Conservation (phyloP, 1,140 invertebrate genomes). For the Drosophila saltans region DNA sequence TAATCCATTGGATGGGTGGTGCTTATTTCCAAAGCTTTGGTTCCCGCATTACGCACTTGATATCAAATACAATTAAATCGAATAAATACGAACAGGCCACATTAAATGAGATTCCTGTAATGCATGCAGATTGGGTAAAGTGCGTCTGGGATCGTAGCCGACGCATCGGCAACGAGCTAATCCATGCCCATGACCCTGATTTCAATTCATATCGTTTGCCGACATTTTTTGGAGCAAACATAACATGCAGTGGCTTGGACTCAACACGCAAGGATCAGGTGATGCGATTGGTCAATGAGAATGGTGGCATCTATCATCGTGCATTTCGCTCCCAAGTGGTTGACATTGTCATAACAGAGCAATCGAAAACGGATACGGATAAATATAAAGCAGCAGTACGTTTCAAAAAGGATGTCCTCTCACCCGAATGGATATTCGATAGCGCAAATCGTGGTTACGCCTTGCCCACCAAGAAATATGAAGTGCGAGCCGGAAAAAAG, state of each 20-base stretch:
- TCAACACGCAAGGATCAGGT: constrained; percentile 87
- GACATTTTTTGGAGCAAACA: constrained; percentile 90
- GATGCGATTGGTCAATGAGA: constrained; percentile 87
- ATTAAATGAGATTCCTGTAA: constrained; percentile 88
- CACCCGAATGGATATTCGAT: constrained; percentile 90
- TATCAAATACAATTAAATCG: constrained; percentile 89
- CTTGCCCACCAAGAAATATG: constrained; percentile 87
- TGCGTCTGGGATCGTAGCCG: constrained; percentile 89
- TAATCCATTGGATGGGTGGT: constrained; percentile 93
- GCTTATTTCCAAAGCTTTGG: constrained; percentile 89
- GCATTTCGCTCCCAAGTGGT: constrained; percentile 84
- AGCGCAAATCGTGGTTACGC: constrained; percentile 90
- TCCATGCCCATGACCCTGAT: constrained; percentile 86
- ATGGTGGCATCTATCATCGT: constrained; percentile 87
- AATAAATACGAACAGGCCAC: constrained; percentile 91
- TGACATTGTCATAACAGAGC: constrained; percentile 80
- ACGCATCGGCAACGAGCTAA: constrained; percentile 82
- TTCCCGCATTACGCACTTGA: constrained; percentile 91
- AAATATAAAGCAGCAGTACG: constrained; percentile 92
- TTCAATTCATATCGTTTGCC: constrained; percentile 89
- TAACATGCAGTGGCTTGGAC: constrained; percentile 91
- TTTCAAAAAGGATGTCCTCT: constrained; percentile 89
- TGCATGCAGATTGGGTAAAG: constrained; percentile 91
- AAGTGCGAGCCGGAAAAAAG: constrained; percentile 63
- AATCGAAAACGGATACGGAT: constrained; percentile 87